Evolutionary conservation across 2,888 invertebrate genomes (phyloP).

Genomic region (Drosophila borborema): DNA sequence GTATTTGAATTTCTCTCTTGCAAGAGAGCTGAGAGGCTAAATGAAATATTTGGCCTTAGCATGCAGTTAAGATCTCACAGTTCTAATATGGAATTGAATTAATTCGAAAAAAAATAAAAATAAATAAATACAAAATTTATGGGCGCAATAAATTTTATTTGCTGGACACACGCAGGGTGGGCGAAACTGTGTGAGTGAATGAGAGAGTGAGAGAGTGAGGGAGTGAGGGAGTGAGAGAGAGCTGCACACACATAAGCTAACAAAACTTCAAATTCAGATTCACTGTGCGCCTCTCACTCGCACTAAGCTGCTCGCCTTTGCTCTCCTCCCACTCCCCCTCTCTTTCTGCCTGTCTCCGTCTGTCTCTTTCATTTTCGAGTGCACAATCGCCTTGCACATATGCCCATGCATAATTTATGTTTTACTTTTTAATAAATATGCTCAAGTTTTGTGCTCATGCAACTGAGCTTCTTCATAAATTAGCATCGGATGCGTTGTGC

Average conservation of each 20-base stretch:
- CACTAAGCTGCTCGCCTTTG: not conserved
- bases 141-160: conserved; percentile 62
- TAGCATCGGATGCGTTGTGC: conserved; percentile 35
- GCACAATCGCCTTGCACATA: conserved; percentile 46
- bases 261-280: conserved; percentile 30
- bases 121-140: conserved; percentile 71
- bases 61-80: conserved; percentile 17
- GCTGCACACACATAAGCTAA: conserved; percentile 5
- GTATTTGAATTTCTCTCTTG: not conserved
- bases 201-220: not conserved
- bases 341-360: not conserved
- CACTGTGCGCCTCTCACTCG: not conserved
- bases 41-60: not conserved
- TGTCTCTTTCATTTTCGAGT: not conserved
- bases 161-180: conserved; percentile 14
- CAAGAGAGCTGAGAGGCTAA: not conserved
- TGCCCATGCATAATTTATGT: conserved; percentile 69
- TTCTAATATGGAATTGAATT: conserved; percentile 69
- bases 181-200: not conserved
- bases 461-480: conserved; percentile 48
- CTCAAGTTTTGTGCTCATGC: conserved; percentile 34
- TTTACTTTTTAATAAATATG: conserved; percentile 57
- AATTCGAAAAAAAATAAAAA: conserved; percentile 42
- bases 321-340: not conserved
- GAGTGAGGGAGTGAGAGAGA: not conserved